Conservation (phyloP, 2,888 invertebrate genomes). For the Bibio marci region DNA sequence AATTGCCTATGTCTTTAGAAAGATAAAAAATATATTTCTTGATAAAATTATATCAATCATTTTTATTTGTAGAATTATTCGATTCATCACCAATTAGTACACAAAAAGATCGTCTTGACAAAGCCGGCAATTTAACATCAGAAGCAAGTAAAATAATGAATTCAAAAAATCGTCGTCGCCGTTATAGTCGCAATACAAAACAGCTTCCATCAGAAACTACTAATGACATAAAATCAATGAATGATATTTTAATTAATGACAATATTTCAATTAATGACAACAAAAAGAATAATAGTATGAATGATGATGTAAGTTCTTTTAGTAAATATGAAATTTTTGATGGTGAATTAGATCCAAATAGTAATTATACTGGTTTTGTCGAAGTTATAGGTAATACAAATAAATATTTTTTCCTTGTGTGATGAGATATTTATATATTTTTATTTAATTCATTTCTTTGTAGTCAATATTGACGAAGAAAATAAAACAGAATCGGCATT, state of each 20-base stretch:
- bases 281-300: neutral
- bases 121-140: constrained; percentile 19
- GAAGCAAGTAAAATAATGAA: constrained; percentile 21
- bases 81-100: constrained; percentile 1
- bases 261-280: neutral
- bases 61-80: too few species aligned
- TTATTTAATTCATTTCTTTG: constrained; percentile 1
- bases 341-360: constrained; percentile 53
- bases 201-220: neutral
- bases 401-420: too few species aligned
- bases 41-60: too few species aligned
- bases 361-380: constrained; percentile 73
- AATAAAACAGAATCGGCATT: constrained; percentile 41
- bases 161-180: constrained; percentile 13
- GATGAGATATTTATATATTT: too few species aligned
- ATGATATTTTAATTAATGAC: constrained; percentile 3
- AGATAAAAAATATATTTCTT: too few species aligned
- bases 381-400: constrained; percentile 69
- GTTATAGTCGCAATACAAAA: constrained; percentile 3
- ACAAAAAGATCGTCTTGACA: constrained; percentile 19
- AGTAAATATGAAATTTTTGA: constrained; percentile 36
- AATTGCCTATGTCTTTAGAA: too few species aligned
- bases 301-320: constrained; percentile 15
- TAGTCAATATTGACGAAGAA: constrained; percentile 14
- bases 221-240: constrained; percentile 4